Evolutionary conservation across 2,797 vertebrate genomes (phyloP).

Genomic region (Falco cherrug): DNA sequence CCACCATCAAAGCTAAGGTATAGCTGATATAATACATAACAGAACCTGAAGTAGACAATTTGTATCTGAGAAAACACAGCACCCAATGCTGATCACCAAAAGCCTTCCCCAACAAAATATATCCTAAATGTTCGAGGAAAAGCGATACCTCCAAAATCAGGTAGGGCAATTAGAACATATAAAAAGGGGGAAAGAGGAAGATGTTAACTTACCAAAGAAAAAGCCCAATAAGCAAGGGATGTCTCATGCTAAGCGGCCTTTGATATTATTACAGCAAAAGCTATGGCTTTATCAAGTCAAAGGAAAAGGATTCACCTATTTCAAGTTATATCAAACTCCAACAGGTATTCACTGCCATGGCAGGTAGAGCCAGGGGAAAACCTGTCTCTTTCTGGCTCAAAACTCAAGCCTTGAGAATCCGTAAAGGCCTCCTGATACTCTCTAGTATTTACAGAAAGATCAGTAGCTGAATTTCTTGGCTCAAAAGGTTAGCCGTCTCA

Average conservation of each 20-base stretch:
- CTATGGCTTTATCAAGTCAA: not conserved
- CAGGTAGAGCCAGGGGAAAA: not conserved
- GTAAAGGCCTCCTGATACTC: not conserved
- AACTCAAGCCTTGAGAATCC: not conserved
- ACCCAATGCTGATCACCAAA: not conserved
- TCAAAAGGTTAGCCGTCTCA: not conserved
- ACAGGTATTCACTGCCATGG: not conserved
- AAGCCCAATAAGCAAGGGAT: not conserved
- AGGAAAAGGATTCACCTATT: not conserved
- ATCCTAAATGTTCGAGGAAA: not conserved
- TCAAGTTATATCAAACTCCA: not conserved
- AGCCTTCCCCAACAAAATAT: not conserved
- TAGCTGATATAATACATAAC: not conserved
- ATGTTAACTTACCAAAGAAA: not conserved
- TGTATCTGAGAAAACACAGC: not conserved
- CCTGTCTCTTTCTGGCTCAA: not conserved
- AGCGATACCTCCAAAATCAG: not conserved
- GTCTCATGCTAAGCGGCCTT: not conserved
- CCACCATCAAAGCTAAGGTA: not conserved
- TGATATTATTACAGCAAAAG: not conserved
- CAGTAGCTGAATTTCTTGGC: not conserved
- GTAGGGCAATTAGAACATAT: not conserved
- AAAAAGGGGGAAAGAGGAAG: rapidly evolving
- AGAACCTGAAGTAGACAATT: not conserved
- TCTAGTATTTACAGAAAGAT: not conserved